These are phyloP conservation scores for Aphelenchoides fujianensis DNA, from an alignment of 1,140 invertebrate species.

Conservation along the genomic window DNA sequence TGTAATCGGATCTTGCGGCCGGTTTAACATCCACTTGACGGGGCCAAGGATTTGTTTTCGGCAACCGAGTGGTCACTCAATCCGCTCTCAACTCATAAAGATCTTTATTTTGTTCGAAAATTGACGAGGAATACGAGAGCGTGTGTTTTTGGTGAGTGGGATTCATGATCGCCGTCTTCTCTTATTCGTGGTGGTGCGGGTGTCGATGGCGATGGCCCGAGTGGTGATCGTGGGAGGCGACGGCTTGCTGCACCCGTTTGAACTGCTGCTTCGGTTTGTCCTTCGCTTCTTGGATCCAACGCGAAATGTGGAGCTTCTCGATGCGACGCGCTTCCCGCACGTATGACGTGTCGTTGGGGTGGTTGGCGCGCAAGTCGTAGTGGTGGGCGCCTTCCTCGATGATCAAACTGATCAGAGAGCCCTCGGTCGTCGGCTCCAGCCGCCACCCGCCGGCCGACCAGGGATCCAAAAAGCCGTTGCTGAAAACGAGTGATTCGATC, in stretches of 20 bases:
- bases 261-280: conserved; percentile 12
- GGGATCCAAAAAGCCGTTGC: conserved; percentile 84
- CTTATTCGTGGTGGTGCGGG: conserved; percentile 1
- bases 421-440: conserved; percentile 37
- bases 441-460: conserved; percentile 75
- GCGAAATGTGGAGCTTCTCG: conserved; percentile 45
- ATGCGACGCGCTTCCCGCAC: conserved; percentile 50
- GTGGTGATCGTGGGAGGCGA: not conserved
- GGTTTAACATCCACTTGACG: no score
- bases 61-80: no score
- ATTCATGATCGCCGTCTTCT: not conserved
- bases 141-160: not conserved
- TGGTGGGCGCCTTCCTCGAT: conserved; percentile 74
- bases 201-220: not conserved
- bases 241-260: conserved; percentile 3
- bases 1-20: no score
- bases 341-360: conserved; percentile 51
- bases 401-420: conserved; percentile 69
- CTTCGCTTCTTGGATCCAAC: conserved; percentile 38
- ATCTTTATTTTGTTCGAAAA: no score
- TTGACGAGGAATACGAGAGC: no score
- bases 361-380: conserved; percentile 53
- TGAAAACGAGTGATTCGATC: conserved; percentile 63
- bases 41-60: no score
- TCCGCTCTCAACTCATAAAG: no score